Evolutionary conservation across 2,888 invertebrate genomes (phyloP).

Genomic region (Rhaphigaster nebulosa): DNA sequence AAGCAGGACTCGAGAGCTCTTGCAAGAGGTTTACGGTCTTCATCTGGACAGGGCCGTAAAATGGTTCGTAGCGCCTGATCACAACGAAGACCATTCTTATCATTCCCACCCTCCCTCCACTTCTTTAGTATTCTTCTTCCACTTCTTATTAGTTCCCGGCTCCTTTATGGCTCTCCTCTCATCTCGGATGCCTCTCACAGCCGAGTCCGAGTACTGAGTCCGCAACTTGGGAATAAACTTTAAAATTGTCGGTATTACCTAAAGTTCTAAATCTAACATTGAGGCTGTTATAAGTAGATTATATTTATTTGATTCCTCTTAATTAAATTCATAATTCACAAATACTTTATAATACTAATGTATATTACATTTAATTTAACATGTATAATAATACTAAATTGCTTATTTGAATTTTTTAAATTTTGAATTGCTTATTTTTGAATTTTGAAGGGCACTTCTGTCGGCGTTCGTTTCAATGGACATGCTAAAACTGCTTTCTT

Average conservation of each 20-base stretch:
- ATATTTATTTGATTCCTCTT: too few species aligned
- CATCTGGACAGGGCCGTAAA: neutral
- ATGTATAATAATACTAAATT: too few species aligned
- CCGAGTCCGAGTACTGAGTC: neutral
- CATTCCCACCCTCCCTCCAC: neutral
- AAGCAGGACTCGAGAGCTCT: neutral
- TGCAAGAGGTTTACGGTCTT: neutral
- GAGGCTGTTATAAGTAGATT: too few species aligned
- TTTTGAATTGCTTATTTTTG: too few species aligned
- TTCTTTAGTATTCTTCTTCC: slow-evolving; percentile 34
- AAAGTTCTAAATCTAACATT: too few species aligned
- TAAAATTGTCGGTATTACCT: neutral
- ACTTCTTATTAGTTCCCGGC: neutral
- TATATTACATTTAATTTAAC: too few species aligned
- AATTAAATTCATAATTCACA: too few species aligned
- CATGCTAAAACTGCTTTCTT: too few species aligned
- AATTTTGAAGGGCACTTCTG: too few species aligned
- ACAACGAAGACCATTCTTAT: neutral
- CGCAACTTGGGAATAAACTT: neutral
- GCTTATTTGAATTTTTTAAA: too few species aligned
- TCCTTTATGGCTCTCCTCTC: slow-evolving; percentile 5
- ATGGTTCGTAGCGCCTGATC: slow-evolving; percentile 8
- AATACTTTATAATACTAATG: too few species aligned
- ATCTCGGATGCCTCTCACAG: slow-evolving; percentile 5
- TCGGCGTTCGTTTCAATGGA: too few species aligned